These are phyloP conservation scores for Phengaris arion DNA, from an alignment of 2,888 invertebrate genomes.

Conservation along the genomic window DNA sequence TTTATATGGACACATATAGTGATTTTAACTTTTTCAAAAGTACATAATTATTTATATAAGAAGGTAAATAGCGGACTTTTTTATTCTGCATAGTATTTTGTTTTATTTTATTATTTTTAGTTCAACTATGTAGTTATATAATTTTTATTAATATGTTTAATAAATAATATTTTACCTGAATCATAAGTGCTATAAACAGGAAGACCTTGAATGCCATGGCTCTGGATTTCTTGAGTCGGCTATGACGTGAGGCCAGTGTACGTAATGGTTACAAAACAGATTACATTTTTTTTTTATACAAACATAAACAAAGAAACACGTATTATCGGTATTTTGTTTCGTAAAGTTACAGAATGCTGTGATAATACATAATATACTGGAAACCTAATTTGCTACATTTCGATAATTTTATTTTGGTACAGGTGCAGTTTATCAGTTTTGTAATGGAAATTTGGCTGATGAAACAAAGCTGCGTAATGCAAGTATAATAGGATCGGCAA, in stretches of 20 bases:
- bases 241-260: neutral
- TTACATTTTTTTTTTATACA: slow-evolving; percentile 3
- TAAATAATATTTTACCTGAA: neutral
- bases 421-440: neutral
- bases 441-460: neutral
- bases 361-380: neutral
- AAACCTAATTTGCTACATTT: neutral
- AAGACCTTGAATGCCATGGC: neutral
- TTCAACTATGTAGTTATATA: too few relatives aligned
- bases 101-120: too few relatives aligned
- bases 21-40: too few relatives aligned
- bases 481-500: too few relatives aligned
- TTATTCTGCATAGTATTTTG: too few relatives aligned
- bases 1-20: too few relatives aligned
- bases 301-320: slow-evolving; percentile 11
- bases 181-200: neutral
- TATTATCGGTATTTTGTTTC: neutral
- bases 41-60: too few relatives aligned
- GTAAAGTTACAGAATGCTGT: neutral
- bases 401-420: neutral
- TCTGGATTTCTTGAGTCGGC: neutral
- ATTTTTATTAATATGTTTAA: too few relatives aligned
- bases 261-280: neutral
- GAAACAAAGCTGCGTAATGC: neutral
- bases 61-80: too few relatives aligned